Conservation (phyloP, 2,113 vertebrate genomes). For the Tupaia chinensis region DNA sequence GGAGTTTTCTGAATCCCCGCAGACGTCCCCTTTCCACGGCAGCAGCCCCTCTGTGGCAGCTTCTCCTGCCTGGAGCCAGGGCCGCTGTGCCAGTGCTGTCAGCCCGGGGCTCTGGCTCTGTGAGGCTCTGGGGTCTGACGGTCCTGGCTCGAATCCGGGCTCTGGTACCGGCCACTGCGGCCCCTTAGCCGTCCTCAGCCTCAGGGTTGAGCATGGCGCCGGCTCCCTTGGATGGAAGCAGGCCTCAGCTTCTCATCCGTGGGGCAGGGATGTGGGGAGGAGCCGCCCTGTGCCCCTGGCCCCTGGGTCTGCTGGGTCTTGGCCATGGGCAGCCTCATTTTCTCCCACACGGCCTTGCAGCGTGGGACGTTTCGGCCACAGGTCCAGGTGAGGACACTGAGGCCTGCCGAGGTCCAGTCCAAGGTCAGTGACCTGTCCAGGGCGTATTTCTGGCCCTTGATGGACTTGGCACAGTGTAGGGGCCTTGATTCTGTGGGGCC, state of each 20-base stretch:
- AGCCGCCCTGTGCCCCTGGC: not conserved
- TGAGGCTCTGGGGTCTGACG: fast-evolving
- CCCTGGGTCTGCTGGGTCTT: fast-evolving
- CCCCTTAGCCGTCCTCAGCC: fast-evolving
- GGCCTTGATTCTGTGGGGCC: no score
- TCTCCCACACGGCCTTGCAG: fast-evolving
- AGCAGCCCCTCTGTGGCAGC: not conserved
- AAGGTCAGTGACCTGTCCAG: not conserved
- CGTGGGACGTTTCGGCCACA: not conserved
- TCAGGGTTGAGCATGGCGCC: fast-evolving
- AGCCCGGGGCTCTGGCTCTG: fast-evolving
- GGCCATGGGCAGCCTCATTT: not conserved
- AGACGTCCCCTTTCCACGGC: fast-evolving
- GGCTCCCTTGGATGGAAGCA: fast-evolving
- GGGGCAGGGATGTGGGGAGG: no score
- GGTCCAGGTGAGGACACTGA: not conserved
- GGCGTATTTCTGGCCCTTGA: not conserved
- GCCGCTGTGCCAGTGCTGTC: not conserved
- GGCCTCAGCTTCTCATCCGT: not conserved
- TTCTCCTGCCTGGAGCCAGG: not conserved
- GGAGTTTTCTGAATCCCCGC: not conserved
- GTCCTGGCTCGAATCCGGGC: not conserved
- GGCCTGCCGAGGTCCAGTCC: not conserved
- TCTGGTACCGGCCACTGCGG: fast-evolving
- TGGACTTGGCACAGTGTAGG: not conserved